Conservation (phyloP, 1,140 invertebrate species). For the Globodera ellingtonae region DNA sequence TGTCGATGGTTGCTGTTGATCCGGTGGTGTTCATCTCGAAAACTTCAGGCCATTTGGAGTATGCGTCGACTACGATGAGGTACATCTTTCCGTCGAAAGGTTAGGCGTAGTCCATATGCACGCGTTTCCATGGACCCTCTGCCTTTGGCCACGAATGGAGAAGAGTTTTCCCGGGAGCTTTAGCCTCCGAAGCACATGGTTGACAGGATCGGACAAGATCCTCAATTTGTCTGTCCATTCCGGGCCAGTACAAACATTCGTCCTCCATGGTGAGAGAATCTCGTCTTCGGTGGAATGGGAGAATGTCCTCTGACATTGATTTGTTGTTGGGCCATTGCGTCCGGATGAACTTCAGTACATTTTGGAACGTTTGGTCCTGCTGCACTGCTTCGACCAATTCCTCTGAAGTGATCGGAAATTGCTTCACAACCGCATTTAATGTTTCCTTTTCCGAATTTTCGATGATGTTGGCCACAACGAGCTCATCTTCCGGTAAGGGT, state of each 20-base stretch:
- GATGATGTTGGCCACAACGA: too few relatives aligned
- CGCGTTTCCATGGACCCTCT: background rate
- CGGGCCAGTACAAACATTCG: background rate
- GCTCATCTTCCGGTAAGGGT: too few relatives aligned
- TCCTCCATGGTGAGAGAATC: background rate
- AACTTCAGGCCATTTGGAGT: conserved; percentile 13
- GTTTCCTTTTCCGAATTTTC: too few relatives aligned
- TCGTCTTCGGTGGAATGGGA: too few relatives aligned
- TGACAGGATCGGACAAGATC: background rate
- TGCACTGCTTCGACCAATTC: too few relatives aligned
- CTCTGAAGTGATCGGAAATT: too few relatives aligned
- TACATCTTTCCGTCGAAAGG: conserved; percentile 66
- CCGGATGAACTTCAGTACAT: too few relatives aligned
- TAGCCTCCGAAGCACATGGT: background rate
- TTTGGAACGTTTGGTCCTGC: too few relatives aligned
- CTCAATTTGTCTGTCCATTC: conserved; percentile 14
- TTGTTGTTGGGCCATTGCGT: too few relatives aligned
- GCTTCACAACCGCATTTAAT: too few relatives aligned
- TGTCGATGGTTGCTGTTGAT: conserved; percentile 7
- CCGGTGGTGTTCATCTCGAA: conserved; percentile 18
- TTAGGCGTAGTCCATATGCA: conserved; percentile 67
- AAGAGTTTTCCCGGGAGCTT: background rate
- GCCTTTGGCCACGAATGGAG: background rate
- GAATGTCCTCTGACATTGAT: too few relatives aligned
- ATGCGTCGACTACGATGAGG: conserved; percentile 66